These are phyloP conservation scores for Galaxias olidus DNA, from an alignment of 2,797 vertebrate species.

Conservation along the genomic window DNA sequence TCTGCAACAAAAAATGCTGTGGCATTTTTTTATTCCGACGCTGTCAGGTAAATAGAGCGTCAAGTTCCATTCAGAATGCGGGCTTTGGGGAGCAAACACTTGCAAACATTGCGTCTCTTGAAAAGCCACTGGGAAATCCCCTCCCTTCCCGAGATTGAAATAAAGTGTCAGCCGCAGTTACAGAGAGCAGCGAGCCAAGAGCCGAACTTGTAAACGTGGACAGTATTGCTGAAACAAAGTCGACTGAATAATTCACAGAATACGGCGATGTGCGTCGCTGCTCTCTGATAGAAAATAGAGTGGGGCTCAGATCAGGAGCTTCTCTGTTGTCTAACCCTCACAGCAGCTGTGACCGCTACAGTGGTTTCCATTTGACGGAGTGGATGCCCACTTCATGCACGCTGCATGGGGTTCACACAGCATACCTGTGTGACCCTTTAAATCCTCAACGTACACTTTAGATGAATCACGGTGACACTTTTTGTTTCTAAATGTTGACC, in stretches of 20 bases:
- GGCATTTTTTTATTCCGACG: slow-evolving; percentile 18
- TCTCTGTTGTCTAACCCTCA: not conserved
- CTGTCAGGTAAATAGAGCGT: slow-evolving; percentile 32
- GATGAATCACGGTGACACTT: too few relatives aligned
- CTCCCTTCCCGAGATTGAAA: slow-evolving; percentile 29
- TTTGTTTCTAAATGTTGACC: not conserved
- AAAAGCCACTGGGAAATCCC: slow-evolving; percentile 35
- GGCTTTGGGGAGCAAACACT: slow-evolving; percentile 7
- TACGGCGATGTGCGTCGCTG: slow-evolving; percentile 11
- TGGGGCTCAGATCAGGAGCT: not conserved
- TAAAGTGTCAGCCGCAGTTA: slow-evolving; percentile 22
- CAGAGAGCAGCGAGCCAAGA: slow-evolving; percentile 14
- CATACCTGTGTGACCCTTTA: too few relatives aligned
- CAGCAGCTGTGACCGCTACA: too few relatives aligned
- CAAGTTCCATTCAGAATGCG: slow-evolving; percentile 18
- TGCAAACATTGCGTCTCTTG: slow-evolving; percentile 27
- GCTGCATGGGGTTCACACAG: too few relatives aligned
- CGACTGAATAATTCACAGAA: slow-evolving; percentile 54
- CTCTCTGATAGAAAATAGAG: slow-evolving; percentile 4
- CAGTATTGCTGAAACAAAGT: slow-evolving; percentile 47
- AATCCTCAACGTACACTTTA: not conserved
- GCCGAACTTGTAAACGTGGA: slow-evolving; percentile 33
- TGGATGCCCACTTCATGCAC: too few relatives aligned
- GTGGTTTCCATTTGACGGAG: too few relatives aligned
- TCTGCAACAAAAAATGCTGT: not conserved